A percentile compares a stretch with the other conserved stretches of the same genome.
Conservation (phyloP, 2,888 invertebrate species). For the Entomobrya proxima region DNA sequence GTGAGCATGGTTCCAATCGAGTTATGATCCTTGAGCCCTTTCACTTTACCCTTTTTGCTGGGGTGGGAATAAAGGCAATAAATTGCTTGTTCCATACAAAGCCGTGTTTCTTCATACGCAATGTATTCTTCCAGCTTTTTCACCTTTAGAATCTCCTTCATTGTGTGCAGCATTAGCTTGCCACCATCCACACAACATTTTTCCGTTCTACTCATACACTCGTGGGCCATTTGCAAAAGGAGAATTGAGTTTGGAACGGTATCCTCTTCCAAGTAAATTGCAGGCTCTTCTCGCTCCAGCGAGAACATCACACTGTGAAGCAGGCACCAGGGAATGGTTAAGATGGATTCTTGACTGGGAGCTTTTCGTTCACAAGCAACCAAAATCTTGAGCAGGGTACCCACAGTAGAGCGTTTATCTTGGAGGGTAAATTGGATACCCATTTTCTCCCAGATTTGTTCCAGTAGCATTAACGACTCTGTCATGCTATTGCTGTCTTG, state of each 20-base stretch:
- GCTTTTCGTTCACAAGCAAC: conserved; percentile 68
- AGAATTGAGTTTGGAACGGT: conserved; percentile 72
- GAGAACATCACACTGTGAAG: conserved; percentile 71
- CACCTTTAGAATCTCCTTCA: conserved; percentile 84
- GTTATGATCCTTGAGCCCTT: conserved; percentile 71
- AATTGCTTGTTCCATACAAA: conserved; percentile 89
- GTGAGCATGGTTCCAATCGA: conserved; percentile 61
- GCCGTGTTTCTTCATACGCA: conserved; percentile 84
- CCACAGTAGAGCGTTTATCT: conserved; percentile 60
- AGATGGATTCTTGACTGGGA: conserved; percentile 43
- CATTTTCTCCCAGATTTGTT: conserved; percentile 64
- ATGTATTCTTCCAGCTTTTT: conserved; percentile 79
- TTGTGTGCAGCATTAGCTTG: conserved; percentile 86
- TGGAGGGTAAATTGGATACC: conserved; percentile 46
- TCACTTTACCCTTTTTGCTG: conserved; percentile 83
- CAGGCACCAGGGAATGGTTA: conserved; percentile 72
- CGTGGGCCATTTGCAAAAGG: conserved; percentile 74
- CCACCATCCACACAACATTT: conserved; percentile 81
- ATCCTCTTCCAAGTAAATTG: conserved; percentile 72
- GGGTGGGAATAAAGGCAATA: conserved; percentile 92
- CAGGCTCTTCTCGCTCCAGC: conserved; percentile 70
- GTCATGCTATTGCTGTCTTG: conserved; percentile 44
- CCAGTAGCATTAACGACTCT: conserved; percentile 59
- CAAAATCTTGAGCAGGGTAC: conserved; percentile 65
- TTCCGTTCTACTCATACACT: conserved; percentile 69